Base-by-base conservation (phyloP, 2,888 invertebrate species). In the Sarcophaga rosellei region DNA sequence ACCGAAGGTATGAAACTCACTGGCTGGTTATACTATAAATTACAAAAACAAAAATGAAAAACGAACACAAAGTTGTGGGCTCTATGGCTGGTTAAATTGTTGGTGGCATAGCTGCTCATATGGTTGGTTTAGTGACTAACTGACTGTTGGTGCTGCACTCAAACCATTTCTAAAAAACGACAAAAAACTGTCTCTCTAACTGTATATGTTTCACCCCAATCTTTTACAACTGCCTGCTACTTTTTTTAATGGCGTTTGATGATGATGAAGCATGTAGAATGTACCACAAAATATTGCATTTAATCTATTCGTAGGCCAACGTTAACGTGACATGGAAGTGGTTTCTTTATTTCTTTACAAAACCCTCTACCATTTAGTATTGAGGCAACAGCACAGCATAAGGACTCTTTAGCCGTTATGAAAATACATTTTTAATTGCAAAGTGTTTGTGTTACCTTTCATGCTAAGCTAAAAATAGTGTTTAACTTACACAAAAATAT, bases 11-110 rank as follows among this genome's bases (percentile, higher is more conserved):
- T 66, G 66, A 66, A 11, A 66, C 10, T 63, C 53, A 53, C 47
- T 65, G 63, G 65, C 47, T 65, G 63, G 65, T 53, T 25, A 23
- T 25, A 35, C 21, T 35, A 65, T 75, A 76, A 76, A 66, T 76
- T 59, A 76, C 75, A 75, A 65, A 72, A 35, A 75, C 45, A 53
- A 53, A 53, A 47, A 47, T 15, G 4, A 47, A 15, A 15, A 47
- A 11, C 44, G 35, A 53, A 12, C 20, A n/a, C 47, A 21, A 66
- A 65, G 35, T 65, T 57, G 35, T 65, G 4, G 53, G 12, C 53
- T 53, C 53, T 53, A 53, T 53, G 65, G 65, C 53, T 35, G 75
- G 65, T 53, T 66, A 59, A 59, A 57, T 76, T 47, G n/a, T 45
- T 23, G 15, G 17, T 53, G 53, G 53, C 35, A 53, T 53, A 5